Conservation (phyloP, 2,888 invertebrate genomes). For the Chrysolina oricalcia region DNA sequence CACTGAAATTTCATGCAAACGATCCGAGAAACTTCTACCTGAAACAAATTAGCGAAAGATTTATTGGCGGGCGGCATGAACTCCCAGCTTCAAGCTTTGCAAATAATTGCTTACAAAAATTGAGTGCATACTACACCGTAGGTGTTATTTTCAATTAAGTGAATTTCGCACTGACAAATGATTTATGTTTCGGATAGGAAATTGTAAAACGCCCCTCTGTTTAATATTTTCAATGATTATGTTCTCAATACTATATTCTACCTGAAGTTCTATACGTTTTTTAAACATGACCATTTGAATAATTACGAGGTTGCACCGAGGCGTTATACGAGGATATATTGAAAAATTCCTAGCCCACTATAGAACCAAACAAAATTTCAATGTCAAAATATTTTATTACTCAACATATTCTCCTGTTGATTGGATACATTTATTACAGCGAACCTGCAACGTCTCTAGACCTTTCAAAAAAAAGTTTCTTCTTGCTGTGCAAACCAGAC, state of each 20-base stretch:
- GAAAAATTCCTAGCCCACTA: too few relatives aligned
- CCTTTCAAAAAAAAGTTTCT: too few relatives aligned
- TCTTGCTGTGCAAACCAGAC: too few relatives aligned
- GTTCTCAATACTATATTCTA: background rate
- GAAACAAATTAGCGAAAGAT: slow-evolving; percentile 16
- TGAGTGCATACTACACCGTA: background rate
- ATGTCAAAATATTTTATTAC: too few relatives aligned
- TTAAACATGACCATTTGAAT: background rate
- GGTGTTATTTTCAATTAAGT: slow-evolving; percentile 18
- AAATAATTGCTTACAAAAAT: slow-evolving; percentile 19
- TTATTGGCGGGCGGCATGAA: slow-evolving; percentile 5
- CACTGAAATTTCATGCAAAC: too few relatives aligned
- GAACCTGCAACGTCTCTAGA: too few relatives aligned
- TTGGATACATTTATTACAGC: too few relatives aligned
- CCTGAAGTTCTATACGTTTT: background rate
- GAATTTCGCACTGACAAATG: slow-evolving; percentile 3
- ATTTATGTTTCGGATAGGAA: background rate
- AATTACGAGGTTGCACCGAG: too few relatives aligned
- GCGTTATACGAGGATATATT: too few relatives aligned
- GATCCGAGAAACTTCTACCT: background rate
- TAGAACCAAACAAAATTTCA: too few relatives aligned
- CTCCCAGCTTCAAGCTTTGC: background rate
- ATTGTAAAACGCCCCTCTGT: background rate
- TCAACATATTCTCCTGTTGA: too few relatives aligned
- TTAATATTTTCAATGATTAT: background rate